Conservation (phyloP, 2,797 vertebrate genomes). For the Parauchenoglanis ngamensis region DNA sequence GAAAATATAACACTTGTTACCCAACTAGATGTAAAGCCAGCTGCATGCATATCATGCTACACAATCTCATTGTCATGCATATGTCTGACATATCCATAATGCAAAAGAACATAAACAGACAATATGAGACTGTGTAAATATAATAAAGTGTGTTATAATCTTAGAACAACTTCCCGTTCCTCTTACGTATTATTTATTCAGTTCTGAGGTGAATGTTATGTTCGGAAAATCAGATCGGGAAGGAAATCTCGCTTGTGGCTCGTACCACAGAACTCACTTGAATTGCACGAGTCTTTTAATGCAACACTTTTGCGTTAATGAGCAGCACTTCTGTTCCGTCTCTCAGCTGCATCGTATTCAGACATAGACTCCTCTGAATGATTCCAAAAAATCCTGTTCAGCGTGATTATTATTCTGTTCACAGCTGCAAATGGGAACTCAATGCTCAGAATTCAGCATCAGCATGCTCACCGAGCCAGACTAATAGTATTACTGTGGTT, state of each 20-base stretch:
- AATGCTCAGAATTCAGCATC: conserved; percentile 8
- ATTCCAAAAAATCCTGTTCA: conserved; percentile 27
- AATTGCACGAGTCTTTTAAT: conserved; percentile 54
- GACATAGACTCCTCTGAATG: conserved; percentile 46
- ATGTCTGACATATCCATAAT: not conserved
- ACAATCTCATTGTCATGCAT: not conserved
- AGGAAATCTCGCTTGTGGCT: conserved; percentile 37
- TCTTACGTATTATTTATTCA: conserved; percentile 46
- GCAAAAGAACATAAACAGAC: not conserved
- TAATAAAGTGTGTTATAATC: not conserved
- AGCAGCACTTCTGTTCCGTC: conserved; percentile 43
- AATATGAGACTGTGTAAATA: not conserved
- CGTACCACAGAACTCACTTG: conserved; percentile 49
- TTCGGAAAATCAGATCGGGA: conserved; percentile 46
- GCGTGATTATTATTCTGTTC: conserved; percentile 64
- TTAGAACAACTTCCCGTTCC: not conserved
- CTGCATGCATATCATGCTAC: not conserved
- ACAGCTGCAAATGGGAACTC: conserved; percentile 56
- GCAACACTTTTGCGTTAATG: conserved; percentile 55
- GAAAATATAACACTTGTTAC: not conserved
- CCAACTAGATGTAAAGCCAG: not conserved
- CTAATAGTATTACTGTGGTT: conserved; percentile 56
- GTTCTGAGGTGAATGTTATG: conserved; percentile 11
- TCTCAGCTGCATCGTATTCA: conserved; percentile 53
- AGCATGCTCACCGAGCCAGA: conserved; percentile 40